Evolutionary conservation across 92 coral and sea anemone species (phyloP), one percentile per base, ranked within the genome.

Genomic region (Zoanthus sansibaricus): DNA sequence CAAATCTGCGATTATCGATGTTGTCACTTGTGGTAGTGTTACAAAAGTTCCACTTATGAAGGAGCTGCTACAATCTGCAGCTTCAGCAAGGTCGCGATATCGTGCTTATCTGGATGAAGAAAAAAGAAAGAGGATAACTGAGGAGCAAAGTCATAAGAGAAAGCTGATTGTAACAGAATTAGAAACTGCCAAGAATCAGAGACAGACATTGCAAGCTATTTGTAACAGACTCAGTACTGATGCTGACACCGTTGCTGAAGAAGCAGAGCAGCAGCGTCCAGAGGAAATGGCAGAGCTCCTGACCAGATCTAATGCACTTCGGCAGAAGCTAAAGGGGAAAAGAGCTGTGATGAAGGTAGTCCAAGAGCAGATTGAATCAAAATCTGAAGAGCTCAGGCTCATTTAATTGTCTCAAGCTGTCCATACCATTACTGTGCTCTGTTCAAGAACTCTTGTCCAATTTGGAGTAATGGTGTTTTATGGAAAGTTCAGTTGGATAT

Each of bases 301-400:
- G 66, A 58, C 75, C 75, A 21, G 75, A 71, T 71, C 75, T 18
- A 71, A 71, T 71, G 75, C 46, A 71, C 45, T 71, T 44, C 75
- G 75, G 75, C 75, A 71, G 75, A 71, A 71, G 75, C 51, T 71
- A 71, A 71, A 58, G 66, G 66, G 14, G 66, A 58, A 58, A 58
- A 58, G 66, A 58, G 66, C 66, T 58, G 77, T 30, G 55, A 72
- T 72, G 51, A 72, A 42, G 58, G 59, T 73, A 58, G 78, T 73
- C 58, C 78, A 73, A 45, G 78, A 73, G 78, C 78, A 73, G 78
- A 73, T 73, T 73, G 78, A 73, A 73, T 73, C 78, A 73, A 73
- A 46, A 73, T 73, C 78, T 73, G 78, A 73, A 73, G 78, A 73
- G 78, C 78, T 73, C 56, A 73, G 78, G 78, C 47, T 73, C 78